phyloP scores from a whole-genome alignment of 1,140 invertebrate species.

The Chionoecetes opilio region DNA sequence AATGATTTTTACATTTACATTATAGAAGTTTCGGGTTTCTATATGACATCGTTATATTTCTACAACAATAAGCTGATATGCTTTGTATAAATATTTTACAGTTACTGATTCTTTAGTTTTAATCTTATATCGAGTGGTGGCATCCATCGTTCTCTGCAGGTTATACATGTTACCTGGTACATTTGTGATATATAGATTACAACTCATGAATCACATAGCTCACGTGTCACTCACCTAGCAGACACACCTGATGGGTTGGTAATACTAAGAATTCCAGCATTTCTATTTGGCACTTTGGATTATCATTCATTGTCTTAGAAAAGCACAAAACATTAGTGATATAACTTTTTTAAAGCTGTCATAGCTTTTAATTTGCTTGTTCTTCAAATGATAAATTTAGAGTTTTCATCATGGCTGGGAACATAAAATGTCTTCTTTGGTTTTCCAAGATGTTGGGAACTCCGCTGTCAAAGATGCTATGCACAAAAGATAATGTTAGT shows the following conservation, averaged over 20 bases:
- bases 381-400: background rate
- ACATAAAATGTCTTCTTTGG: background rate
- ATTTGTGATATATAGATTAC: conserved; percentile 20
- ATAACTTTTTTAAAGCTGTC: background rate
- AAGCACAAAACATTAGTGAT: background rate
- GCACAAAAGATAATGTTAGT: background rate
- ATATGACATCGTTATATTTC: conserved; percentile 17
- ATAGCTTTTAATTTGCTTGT: background rate
- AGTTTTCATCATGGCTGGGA: background rate
- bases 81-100: conserved; percentile 31
- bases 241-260: background rate
- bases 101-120: background rate
- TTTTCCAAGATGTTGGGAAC: background rate
- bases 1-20: background rate
- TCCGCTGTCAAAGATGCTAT: background rate
- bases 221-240: conserved; percentile 13
- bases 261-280: conserved; percentile 2
- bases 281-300: conserved; percentile 19
- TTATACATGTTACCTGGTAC: conserved; percentile 50
- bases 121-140: background rate
- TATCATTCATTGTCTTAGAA: background rate
- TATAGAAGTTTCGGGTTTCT: background rate
- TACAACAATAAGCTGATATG: conserved; percentile 30
- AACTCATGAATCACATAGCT: conserved; percentile 32
- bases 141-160: conserved; percentile 39